phyloP scores from a whole-genome alignment of 2,113 vertebrate species.

The Regulus satrapa region DNA sequence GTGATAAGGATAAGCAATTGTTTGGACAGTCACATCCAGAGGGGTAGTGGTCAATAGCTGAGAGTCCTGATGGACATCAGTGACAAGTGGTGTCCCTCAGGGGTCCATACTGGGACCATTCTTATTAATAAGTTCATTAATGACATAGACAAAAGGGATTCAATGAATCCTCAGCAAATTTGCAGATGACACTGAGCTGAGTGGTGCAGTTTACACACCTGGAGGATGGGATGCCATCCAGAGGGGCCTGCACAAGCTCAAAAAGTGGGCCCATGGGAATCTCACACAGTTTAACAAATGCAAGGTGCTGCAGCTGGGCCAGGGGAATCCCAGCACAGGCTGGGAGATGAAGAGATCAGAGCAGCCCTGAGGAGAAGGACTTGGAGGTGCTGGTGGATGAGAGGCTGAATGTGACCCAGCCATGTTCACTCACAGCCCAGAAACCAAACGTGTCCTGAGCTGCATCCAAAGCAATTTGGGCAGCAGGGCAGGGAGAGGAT shows the following conservation, averaged over 20 bases:
- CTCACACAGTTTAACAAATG: background rate
- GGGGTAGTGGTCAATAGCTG: background rate
- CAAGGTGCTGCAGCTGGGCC: background rate
- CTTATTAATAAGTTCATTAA: background rate
- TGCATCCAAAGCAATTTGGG: fast-evolving
- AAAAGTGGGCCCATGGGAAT: background rate
- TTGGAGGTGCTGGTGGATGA: fast-evolving
- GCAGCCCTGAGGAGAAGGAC: fast-evolving
- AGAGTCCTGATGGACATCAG: background rate
- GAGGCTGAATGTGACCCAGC: background rate
- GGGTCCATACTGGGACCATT: background rate
- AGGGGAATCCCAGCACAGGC: background rate
- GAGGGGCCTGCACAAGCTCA: background rate
- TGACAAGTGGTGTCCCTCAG: background rate
- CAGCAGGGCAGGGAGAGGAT: background rate
- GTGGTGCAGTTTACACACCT: background rate
- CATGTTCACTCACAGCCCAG: background rate
- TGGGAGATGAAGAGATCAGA: background rate
- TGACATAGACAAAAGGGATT: background rate
- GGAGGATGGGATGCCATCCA: background rate
- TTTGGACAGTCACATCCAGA: background rate
- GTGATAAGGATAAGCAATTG: background rate
- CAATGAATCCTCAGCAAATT: background rate
- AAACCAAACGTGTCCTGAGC: background rate
- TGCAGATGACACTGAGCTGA: background rate